These are phyloP conservation scores for Adelphocoris suturalis DNA, from an alignment of 2,888 invertebrate species.

Conservation along the genomic window DNA sequence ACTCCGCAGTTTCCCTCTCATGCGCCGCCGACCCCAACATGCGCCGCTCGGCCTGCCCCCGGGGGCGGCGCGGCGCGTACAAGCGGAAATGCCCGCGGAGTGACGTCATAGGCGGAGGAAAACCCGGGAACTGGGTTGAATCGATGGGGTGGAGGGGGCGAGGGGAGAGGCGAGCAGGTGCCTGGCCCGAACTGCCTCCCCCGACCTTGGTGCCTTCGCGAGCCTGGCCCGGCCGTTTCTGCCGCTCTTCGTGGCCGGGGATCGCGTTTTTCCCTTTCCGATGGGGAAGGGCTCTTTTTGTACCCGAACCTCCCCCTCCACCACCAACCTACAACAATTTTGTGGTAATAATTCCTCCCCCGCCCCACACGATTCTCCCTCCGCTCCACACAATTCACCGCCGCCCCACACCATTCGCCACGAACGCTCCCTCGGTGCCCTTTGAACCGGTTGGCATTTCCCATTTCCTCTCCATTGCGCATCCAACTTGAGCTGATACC, in stretches of 20 bases:
- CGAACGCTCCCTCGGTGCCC: conserved; percentile 5
- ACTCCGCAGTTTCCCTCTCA: background rate
- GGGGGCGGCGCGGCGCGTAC: background rate
- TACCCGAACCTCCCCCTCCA: background rate
- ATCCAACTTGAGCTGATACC: background rate
- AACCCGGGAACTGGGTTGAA: conserved; percentile 64
- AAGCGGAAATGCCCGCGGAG: conserved; percentile 26
- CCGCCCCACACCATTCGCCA: background rate
- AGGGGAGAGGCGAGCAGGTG: conserved; percentile 17
- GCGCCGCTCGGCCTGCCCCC: background rate
- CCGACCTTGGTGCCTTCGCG: conserved; percentile 66
- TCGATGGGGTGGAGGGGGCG: conserved; percentile 45
- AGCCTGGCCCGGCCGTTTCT: conserved; percentile 20
- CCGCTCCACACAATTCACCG: background rate
- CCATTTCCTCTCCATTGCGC: background rate
- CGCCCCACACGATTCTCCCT: background rate
- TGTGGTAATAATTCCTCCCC: background rate
- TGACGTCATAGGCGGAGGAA: conserved; percentile 57
- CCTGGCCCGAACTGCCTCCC: conserved; percentile 38
- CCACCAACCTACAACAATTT: background rate
- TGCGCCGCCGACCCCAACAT: background rate
- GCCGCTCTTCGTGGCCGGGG: conserved; percentile 29
- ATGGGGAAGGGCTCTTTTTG: background rate
- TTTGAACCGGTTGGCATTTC: conserved; percentile 15
- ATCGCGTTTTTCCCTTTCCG: conserved; percentile 44